Base-by-base conservation (phyloP, 1,140 invertebrate genomes). In the Aphaenogaster ashmeadi region DNA sequence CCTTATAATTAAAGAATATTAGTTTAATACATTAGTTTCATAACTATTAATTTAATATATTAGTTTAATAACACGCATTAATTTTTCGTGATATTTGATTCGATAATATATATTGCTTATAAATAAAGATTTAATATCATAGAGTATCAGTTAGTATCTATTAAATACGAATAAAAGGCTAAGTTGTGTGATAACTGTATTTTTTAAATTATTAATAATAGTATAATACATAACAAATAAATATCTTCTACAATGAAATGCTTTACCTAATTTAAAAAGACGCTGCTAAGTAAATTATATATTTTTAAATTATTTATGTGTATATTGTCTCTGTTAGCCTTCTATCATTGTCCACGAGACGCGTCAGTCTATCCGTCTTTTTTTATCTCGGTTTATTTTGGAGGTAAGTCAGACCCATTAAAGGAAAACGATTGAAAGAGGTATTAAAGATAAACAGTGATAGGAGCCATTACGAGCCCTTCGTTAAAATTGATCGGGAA, bases 321-420 rank as follows among this genome's bases (percentile, higher is more conserved):
- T 47, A 27, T 7, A 41, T 27, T 5, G 18, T 21, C 38, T 27
- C 11, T 44, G 1, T 60, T 60, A 78, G 15, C 3, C 0, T 9
- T 62, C 15, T 15, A n/a, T 47, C 13, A 27, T 15, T n/a, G 15
- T 44, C 3, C 13, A 0, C 21, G 9, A 77, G 27, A 60, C 1
- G 3, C 4, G 15, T 15, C 3, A 36, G 3, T 79, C 2, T 78
- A 78, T 62, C 6, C 8, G 2, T 38, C 18, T 33, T 77, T 71
- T 50, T 77, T 62, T 60, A 36, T 38, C 6, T 79, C 3, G 3
- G 33, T 58, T 56, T 71, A 52, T 52, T 71, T 44, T 71, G 3
- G 9, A 3, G 3, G 7, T n/a, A 81, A 54, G 41, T 80, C 33
- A 15, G 3, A 18, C 0, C 3, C 50, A 27, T 56, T 64, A 13